phyloP scores from a whole-genome alignment of 2,797 vertebrate species.

The Helostoma temminkii region DNA sequence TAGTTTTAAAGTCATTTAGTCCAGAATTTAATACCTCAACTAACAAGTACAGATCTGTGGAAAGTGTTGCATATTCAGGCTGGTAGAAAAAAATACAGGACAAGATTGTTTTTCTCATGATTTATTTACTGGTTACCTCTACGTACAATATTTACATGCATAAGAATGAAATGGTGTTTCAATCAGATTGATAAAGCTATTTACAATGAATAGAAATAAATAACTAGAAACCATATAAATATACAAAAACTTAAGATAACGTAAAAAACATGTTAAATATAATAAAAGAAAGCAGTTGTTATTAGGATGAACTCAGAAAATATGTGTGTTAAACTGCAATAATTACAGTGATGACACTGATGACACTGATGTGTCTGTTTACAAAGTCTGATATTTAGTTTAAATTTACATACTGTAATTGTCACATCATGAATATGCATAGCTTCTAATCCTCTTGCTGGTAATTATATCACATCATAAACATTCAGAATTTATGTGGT shows the following conservation, averaged over 20 bases:
- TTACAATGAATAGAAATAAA: no score
- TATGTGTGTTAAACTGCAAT: neutral
- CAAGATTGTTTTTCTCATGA: no score
- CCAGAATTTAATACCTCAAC: neutral
- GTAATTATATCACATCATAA: neutral
- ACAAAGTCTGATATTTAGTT: neutral
- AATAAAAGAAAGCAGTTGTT: neutral
- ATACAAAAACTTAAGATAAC: no score
- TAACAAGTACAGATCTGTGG: no score
- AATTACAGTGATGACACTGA: neutral
- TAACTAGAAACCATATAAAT: no score
- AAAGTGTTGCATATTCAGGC: neutral
- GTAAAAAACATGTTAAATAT: no score
- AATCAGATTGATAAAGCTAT: no score
- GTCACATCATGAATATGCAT: neutral
- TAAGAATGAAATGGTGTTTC: no score
- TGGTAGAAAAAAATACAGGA: no score
- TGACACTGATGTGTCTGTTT: neutral
- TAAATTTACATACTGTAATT: neutral
- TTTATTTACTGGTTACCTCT: no score
- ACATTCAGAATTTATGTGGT: neutral
- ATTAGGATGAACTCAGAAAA: neutral
- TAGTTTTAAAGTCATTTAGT: neutral
- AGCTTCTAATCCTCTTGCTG: neutral
- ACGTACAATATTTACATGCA: no score